These are phyloP conservation scores for Tribolium madens DNA, from an alignment of 1,140 invertebrate genomes.

Conservation along the genomic window DNA sequence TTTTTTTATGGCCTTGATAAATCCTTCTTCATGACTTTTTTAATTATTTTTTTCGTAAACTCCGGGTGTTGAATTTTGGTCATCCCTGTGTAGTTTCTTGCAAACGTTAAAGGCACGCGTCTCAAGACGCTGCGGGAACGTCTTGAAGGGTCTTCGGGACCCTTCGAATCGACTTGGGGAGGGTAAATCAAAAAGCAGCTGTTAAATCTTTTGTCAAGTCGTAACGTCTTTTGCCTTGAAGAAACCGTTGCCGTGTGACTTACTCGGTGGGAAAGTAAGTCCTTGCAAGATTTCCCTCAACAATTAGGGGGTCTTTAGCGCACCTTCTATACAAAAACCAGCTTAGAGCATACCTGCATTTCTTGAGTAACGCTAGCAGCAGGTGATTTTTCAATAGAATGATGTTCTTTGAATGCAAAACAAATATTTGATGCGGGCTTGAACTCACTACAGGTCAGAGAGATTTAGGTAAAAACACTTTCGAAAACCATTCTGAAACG, in stretches of 20 bases:
- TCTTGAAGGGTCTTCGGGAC: conserved; percentile 48
- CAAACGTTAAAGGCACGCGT: conserved; percentile 48
- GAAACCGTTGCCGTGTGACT: conserved; percentile 50
- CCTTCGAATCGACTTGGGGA: conserved; percentile 55
- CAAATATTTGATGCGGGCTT: conserved; percentile 57
- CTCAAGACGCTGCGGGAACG: conserved; percentile 54
- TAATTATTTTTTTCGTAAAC: neutral
- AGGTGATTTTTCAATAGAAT: conserved; percentile 34
- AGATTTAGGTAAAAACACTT: conserved; percentile 53
- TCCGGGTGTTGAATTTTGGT: conserved; percentile 13
- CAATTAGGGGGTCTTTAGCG: conserved; percentile 36
- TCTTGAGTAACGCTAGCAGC: conserved; percentile 38
- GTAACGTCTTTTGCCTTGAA: conserved; percentile 59
- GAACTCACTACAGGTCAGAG: conserved; percentile 60
- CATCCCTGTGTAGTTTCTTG: conserved; percentile 28
- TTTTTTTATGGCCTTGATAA: no score
- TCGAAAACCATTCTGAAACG: conserved; percentile 16
- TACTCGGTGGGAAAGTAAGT: conserved; percentile 50
- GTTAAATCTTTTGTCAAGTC: conserved; percentile 54
- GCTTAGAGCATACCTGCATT: conserved; percentile 41
- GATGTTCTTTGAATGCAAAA: conserved; percentile 55
- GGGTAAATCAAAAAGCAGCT: conserved; percentile 62
- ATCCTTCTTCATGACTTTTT: neutral
- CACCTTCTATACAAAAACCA: conserved; percentile 4
- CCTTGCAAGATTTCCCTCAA: conserved; percentile 36